A percentile compares a stretch with the other conserved stretches of the same genome.
Evolutionary conservation across 2,113 vertebrate species (phyloP).

Genomic region (Toxostoma redivivum): DNA sequence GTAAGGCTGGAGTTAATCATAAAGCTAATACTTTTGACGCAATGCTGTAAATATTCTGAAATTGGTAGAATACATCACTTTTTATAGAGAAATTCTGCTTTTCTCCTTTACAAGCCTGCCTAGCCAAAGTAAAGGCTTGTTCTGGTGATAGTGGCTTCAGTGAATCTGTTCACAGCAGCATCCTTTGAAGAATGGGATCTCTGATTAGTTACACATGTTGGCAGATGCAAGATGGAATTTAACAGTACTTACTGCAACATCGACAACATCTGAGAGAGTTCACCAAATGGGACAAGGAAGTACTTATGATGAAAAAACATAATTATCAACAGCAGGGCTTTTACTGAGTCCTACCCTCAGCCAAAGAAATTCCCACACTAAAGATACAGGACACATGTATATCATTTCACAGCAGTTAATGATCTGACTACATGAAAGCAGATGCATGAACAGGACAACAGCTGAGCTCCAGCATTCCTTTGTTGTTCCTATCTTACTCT

Average conservation of each 20-base stretch:
- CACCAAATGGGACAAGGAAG: constrained; percentile 33
- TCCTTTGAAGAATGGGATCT: constrained; percentile 28
- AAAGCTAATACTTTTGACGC: not conserved
- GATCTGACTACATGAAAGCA: constrained; percentile 19
- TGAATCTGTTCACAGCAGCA: constrained; percentile 15
- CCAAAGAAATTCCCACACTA: constrained; percentile 33
- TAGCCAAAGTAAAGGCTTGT: not conserved
- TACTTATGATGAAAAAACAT: constrained; percentile 4
- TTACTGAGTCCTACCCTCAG: not conserved
- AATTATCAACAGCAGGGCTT: constrained; percentile 37
- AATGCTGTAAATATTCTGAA: not conserved
- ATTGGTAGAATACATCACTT: not conserved
- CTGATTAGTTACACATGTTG: constrained; percentile 33
- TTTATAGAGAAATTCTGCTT: not conserved
- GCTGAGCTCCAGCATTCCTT: constrained; percentile 8
- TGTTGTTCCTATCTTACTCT: not conserved
- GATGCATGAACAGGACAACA: constrained; percentile 29
- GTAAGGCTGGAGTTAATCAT: not conserved
- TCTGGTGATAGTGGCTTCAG: not conserved
- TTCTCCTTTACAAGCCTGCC: not conserved
- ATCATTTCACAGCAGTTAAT: constrained; percentile 27
- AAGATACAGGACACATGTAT: constrained; percentile 14
- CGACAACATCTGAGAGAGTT: constrained; percentile 43
- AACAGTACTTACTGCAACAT: constrained; percentile 36
- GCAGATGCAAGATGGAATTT: constrained; percentile 27